phyloP scores from a whole-genome alignment of 1,140 invertebrate genomes.

The Orussus abietinus region DNA sequence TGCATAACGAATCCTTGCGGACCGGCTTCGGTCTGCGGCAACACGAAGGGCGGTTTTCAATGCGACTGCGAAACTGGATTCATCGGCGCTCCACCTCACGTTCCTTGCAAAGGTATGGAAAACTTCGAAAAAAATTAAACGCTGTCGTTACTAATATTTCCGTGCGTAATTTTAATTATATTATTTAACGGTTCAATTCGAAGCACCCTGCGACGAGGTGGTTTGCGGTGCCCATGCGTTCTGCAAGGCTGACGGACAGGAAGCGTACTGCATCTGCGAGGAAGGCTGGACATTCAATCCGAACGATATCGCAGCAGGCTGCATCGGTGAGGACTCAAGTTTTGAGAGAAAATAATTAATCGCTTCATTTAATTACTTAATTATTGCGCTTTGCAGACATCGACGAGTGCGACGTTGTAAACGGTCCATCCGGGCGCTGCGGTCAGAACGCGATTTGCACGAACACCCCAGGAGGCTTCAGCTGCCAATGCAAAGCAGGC shows the following conservation, averaged over 20 bases:
- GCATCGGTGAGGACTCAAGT: slow-evolving; percentile 60
- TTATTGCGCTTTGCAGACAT: slow-evolving; percentile 80
- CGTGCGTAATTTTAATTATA: no score
- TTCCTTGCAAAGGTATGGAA: slow-evolving; percentile 69
- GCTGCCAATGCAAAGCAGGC: slow-evolving; percentile 75
- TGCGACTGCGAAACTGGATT: slow-evolving; percentile 87
- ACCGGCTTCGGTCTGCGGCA: slow-evolving; percentile 74
- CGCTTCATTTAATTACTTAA: background rate
- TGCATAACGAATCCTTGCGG: slow-evolving; percentile 77
- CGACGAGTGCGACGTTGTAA: slow-evolving; percentile 81
- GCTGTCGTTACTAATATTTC: no score
- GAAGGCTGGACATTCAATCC: slow-evolving; percentile 92
- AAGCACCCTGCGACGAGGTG: slow-evolving; percentile 88
- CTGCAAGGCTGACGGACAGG: slow-evolving; percentile 82
- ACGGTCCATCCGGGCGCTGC: slow-evolving; percentile 77
- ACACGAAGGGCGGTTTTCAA: slow-evolving; percentile 76
- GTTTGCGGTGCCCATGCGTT: slow-evolving; percentile 83
- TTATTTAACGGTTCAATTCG: no score
- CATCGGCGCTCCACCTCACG: slow-evolving; percentile 74
- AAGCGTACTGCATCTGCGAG: slow-evolving; percentile 90
- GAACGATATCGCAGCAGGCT: slow-evolving; percentile 80
- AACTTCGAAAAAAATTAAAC: slow-evolving; percentile 11
- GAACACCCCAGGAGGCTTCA: slow-evolving; percentile 74
- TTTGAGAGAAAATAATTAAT: background rate
- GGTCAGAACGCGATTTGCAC: slow-evolving; percentile 79